Evolutionary conservation across 2,113 vertebrate genomes (phyloP).

Genomic region (Delphinapterus leucas): DNA sequence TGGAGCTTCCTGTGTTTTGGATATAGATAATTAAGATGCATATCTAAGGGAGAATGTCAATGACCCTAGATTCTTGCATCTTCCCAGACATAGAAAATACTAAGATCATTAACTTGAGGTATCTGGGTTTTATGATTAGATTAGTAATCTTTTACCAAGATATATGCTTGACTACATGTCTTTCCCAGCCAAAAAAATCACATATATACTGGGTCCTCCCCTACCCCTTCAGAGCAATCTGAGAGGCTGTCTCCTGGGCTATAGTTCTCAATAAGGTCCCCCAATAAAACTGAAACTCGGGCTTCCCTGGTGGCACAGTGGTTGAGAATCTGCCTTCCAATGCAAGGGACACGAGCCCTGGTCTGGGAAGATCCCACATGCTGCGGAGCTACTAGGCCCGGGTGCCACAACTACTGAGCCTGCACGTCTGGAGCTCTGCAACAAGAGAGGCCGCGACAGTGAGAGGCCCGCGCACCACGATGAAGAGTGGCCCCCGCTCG

Average conservation of each 20-base stretch:
- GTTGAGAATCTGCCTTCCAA: too few species aligned
- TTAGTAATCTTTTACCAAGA: background rate
- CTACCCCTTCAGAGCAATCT: background rate
- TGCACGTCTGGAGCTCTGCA: too few species aligned
- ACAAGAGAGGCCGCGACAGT: too few species aligned
- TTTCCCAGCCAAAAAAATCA: background rate
- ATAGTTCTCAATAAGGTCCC: background rate
- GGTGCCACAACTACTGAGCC: too few species aligned
- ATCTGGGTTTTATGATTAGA: background rate
- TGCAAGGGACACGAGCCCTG: too few species aligned
- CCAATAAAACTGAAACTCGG: background rate
- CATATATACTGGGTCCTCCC: background rate
- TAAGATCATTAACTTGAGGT: background rate
- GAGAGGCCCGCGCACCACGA: too few species aligned
- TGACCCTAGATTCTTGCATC: background rate
- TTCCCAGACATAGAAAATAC: background rate
- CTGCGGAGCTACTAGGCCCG: too few species aligned
- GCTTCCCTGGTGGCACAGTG: too few species aligned
- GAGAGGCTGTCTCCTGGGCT: background rate
- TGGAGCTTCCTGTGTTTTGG: background rate
- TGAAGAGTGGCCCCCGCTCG: too few species aligned
- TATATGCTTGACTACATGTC: background rate
- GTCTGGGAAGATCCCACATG: too few species aligned
- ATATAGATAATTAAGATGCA: background rate
- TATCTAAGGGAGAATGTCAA: background rate